These are phyloP conservation scores for Acrossocheilus wenchowensis DNA, from an alignment of 2,797 vertebrate genomes.

Conservation along the genomic window DNA sequence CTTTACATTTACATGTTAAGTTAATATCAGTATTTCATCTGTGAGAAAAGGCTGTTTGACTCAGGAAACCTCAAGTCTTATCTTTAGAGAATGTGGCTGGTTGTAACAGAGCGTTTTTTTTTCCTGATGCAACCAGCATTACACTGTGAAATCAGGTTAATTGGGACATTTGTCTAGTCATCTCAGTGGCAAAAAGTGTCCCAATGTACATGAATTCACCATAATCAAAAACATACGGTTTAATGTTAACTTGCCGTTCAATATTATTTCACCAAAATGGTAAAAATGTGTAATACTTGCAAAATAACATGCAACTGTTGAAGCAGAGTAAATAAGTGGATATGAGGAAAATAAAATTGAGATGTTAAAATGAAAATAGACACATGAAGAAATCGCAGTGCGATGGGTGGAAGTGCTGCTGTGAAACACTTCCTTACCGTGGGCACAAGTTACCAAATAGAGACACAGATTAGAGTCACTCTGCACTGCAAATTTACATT, in stretches of 20 bases:
- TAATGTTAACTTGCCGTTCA: background rate
- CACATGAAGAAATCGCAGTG: background rate
- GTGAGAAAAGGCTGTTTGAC: background rate
- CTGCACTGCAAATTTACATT: background rate
- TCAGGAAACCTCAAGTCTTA: constrained; percentile 32
- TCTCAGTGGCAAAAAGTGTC: background rate
- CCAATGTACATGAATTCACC: background rate
- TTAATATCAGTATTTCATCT: background rate
- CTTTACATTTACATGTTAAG: background rate
- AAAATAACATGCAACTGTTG: background rate
- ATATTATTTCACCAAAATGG: background rate
- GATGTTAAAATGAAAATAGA: too few species aligned
- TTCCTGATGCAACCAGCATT: background rate
- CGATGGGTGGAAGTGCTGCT: background rate
- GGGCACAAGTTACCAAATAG: background rate
- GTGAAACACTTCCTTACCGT: background rate
- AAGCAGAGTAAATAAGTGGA: too few species aligned
- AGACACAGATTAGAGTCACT: background rate
- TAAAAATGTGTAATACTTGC: background rate
- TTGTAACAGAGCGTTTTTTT: background rate
- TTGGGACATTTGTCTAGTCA: background rate
- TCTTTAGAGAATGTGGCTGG: background rate
- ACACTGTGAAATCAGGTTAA: background rate
- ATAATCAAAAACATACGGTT: background rate
- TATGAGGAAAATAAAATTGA: too few species aligned